Base-by-base conservation (phyloP, 2,113 vertebrate genomes). In the Atherinomorus stipes region DNA sequence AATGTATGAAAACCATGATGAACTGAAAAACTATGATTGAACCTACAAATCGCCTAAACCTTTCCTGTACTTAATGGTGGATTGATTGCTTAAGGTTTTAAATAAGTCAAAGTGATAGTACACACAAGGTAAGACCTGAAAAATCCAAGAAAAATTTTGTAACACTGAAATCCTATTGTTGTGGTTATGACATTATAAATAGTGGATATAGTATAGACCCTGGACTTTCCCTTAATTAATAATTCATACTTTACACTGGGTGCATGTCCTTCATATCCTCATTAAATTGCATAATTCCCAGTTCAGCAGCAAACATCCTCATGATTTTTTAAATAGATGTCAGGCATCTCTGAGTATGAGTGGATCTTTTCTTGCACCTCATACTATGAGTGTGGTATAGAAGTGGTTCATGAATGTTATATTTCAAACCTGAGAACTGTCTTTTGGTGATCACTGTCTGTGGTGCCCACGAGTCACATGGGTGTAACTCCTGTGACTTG, bases 261-360 rank as follows among this genome's bases (percentile, higher is more conserved):
- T 64, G 18, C 69, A 58, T 50, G 62, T 64, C 74, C 37, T 40
- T 18, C 68, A 76, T 51, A 28, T 53, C 71, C 62, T 67, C 65
- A 64, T 68, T 28, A 70, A 64, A 63, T 62, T 74, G 56, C 80
- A 78, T 68, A 52, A 85, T 40, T 68, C 66, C 68, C 53, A 61
- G 63, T 71, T 85, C 60, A 65, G 3, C 59, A 76, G 49, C 25
- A 72, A 81, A 83, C 57, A n/a, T 63, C 69, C 40, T 78, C 72
- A 68, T 77, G 37, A 66, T 10, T 70, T 74, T 83, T 78, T 78
- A 74, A 85, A 78, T 38, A 67, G 22, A 58, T 11, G 19, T 40
- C 53, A 54, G 56, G 9, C 13, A 53, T 10, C 13, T 72, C 50
- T 22, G 26, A 15, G 34, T 64, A 37, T 44, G 13, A 72, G 52